Evolutionary conservation across 2,797 vertebrate species (phyloP).

Genomic region (Acanthopagrus latus): DNA sequence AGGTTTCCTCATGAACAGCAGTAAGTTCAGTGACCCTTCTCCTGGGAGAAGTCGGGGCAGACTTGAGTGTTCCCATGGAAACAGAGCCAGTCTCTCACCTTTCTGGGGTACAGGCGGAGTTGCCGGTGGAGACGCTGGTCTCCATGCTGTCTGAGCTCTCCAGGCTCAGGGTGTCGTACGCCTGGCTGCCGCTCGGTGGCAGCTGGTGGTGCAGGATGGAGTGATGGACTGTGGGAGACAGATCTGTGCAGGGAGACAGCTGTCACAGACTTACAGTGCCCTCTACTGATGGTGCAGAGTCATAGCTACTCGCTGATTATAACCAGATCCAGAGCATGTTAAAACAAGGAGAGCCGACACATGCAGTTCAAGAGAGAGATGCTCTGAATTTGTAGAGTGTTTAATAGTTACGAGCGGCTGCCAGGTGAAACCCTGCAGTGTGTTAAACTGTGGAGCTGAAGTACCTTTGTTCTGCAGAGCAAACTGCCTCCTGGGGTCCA

Average conservation of each 20-base stretch:
- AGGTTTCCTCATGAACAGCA: constrained; percentile 35
- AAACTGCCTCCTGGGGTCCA: constrained; percentile 90
- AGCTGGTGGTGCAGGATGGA: constrained; percentile 94
- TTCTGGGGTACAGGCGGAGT: constrained; percentile 92
- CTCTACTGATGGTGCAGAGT: constrained; percentile 89
- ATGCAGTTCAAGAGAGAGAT: neutral
- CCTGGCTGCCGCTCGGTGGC: constrained; percentile 83
- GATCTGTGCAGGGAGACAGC: constrained; percentile 74
- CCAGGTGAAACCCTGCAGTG: neutral
- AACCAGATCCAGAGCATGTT: constrained; percentile 83
- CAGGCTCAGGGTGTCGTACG: constrained; percentile 96
- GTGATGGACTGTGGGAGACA: constrained; percentile 88
- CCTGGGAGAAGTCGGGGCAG: constrained; percentile 72
- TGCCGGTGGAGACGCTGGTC: constrained; percentile 94
- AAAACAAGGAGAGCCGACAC: neutral
- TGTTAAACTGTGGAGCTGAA: neutral
- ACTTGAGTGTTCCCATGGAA: constrained; percentile 84
- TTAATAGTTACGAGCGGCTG: neutral
- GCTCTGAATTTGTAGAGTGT: neutral
- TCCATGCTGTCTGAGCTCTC: constrained; percentile 99
- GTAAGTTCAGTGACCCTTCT: constrained; percentile 77
- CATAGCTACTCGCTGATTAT: constrained; percentile 81
- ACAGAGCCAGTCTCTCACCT: constrained; percentile 85
- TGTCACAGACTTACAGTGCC: constrained; percentile 82
- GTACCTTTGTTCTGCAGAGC: constrained; percentile 92